Evolutionary conservation across 2,888 invertebrate species (phyloP).

Genomic region (Drosophila merina): DNA sequence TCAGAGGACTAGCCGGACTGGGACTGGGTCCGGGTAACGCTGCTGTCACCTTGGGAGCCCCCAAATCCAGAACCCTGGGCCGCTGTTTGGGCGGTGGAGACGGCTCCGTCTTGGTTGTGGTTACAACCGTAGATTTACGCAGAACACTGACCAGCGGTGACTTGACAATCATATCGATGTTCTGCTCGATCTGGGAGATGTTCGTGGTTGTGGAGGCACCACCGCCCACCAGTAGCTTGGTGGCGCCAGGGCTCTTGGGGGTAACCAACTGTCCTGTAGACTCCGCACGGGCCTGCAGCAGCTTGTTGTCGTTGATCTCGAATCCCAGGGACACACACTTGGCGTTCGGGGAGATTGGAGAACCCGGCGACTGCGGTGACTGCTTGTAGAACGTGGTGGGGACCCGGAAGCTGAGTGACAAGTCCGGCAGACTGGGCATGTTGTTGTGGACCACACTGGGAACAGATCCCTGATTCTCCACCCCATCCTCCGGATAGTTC

Average conservation of each 20-base stretch:
- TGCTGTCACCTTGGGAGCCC: conserved; percentile 55
- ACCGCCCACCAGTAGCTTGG: conserved; percentile 53
- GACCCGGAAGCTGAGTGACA: conserved; percentile 76
- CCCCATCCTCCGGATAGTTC: conserved; percentile 85
- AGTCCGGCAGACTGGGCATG: conserved; percentile 83
- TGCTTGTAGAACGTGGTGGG: conserved; percentile 64
- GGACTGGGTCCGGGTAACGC: conserved; percentile 40
- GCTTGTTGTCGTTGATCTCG: conserved; percentile 83
- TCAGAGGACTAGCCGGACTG: conserved; percentile 50
- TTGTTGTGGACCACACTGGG: conserved; percentile 64
- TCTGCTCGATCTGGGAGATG: conserved; percentile 82
- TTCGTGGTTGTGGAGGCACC: conserved; percentile 38
- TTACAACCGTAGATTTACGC: conserved; percentile 75
- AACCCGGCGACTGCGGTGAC: conserved; percentile 51
- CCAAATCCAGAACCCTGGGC: conserved; percentile 60
- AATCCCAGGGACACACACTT: conserved; percentile 79
- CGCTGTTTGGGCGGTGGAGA: conserved; percentile 39
- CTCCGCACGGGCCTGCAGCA: conserved; percentile 69
- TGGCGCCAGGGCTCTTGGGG: conserved; percentile 51
- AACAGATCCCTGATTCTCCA: conserved; percentile 2
- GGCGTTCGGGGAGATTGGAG: conserved; percentile 52
- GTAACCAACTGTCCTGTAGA: conserved; percentile 54
- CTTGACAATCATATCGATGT: conserved; percentile 82
- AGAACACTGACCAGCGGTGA: conserved; percentile 82
- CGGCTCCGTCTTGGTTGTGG: conserved; percentile 44